phyloP scores from a whole-genome alignment of 2,888 invertebrate species.

The Barypeithes pellucidus region DNA sequence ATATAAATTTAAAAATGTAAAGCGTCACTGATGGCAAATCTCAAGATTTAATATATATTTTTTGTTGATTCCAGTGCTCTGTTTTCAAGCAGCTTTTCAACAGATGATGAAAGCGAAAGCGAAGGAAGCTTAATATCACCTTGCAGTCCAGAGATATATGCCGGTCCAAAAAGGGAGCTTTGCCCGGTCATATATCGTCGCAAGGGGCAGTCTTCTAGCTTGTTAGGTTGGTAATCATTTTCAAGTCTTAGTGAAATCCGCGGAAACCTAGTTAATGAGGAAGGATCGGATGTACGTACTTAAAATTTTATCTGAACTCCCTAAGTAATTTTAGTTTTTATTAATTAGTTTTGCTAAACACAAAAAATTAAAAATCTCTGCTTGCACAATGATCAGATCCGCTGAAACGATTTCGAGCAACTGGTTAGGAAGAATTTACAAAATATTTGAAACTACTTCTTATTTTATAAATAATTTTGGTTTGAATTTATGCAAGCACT shows the following conservation, averaged over 20 bases:
- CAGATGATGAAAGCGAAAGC: constrained; percentile 71
- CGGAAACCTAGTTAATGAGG: constrained; percentile 46
- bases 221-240: constrained; percentile 68
- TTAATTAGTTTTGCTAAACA: constrained; percentile 1
- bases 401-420: too few relatives aligned
- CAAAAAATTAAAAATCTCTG: not conserved
- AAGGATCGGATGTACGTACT: constrained; percentile 58
- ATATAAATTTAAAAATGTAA: too few relatives aligned
- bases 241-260: constrained; percentile 48
- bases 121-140: constrained; percentile 71
- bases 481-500: too few relatives aligned
- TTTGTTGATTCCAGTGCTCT: constrained; percentile 74
- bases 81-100: constrained; percentile 73
- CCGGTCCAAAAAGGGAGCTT: constrained; percentile 61
- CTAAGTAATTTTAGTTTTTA: constrained; percentile 23
- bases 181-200: constrained; percentile 65
- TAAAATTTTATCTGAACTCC: constrained; percentile 28
- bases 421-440: too few relatives aligned
- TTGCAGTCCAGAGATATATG: constrained; percentile 69
- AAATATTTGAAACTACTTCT: too few relatives aligned
- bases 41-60: too few relatives aligned
- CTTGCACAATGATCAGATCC: too few relatives aligned
- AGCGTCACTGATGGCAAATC: too few relatives aligned
- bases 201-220: constrained; percentile 67
- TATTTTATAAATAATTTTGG: too few relatives aligned